Base-by-base conservation (phyloP, 2,797 vertebrate genomes). In the Coregonus suidteri region DNA sequence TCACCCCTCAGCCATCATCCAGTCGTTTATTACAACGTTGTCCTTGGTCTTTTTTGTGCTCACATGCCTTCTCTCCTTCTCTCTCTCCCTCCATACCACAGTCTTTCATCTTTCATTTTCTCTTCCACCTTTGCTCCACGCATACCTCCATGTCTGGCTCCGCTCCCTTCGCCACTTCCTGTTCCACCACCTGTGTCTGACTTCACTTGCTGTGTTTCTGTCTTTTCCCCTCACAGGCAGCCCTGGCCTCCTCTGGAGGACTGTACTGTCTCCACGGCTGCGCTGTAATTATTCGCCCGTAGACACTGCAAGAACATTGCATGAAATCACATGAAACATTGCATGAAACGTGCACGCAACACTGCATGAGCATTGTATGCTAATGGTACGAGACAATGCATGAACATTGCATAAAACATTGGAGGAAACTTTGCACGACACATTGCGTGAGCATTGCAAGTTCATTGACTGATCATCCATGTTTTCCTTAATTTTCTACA, bases 231-330 rank as follows among this genome's bases (percentile, higher is more conserved):
- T 80, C 35, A 54, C 93, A 98, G 97, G 95, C 93, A 68, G 95
- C 97, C 77, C 94, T 97, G 86, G 95, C 95, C 71, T 94, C 95
- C 91, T 96, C 96, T 83, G 97, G 97, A 1, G 97, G 97, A 90
- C 92, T 98, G 51, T 98, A 97, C 94, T 98, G 97, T 94, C 95
- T 97, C 1, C 89, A 96, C 59, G 96, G 96, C 91, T 98, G 97
- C 85, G 88, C 92, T 91, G 97, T 98, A 96, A 96, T 87, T 90
- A 87, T 86, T n/a, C 89, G 91, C 75, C 79, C 20, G 0, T 64
- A 13, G 20, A 25, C 59, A 64, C 25, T 89, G 84, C 91, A 90
- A 85, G 90, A 84, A 73, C 76, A 88, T 88, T 90, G 90, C 81
- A 68, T 54, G 51, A 71, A n/a, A 25, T 51, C 51, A 14, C 6